Evolutionary conservation across 2,888 invertebrate species (phyloP), one percentile per base, ranked within the genome.

Genomic region (Gandaritis pyraliata): DNA sequence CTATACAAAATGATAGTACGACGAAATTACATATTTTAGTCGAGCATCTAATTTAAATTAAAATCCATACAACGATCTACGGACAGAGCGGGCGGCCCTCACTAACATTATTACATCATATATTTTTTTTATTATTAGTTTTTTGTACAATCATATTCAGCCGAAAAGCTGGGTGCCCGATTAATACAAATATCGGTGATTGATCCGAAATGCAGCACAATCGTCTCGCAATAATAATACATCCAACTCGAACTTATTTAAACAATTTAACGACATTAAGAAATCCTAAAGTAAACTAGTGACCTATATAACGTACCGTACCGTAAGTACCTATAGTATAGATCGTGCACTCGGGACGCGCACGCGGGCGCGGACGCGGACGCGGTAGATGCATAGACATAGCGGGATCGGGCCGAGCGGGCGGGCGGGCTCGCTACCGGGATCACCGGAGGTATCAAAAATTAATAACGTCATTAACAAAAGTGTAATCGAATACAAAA

Each of bases 1-100:
- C 90, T 91, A 92, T 92, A 92, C 91, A 91, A 90, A 90, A 90
- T 87, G 90, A 90, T 88, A 90, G 89, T 87, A 89, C 88, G 88
- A 86, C 87, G 76, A 90, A 88, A 88, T 88, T 86, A 90, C 90
- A 88, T 82, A 84, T 85, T 87, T 82, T 85, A 86, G 85, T 86
- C 85, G 87, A 89, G 90, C 90, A 80, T 87, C 91, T 91, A 90
- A 85, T 85, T 82, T 82, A 90, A 89, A 81, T 78, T 84, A 86
- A 87, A 82, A 79, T 84, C 83, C 81, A 85, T 85, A 88, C 86
- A 85, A 87, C 86, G 82, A 83, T 81, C 87, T 87, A 87, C 84
- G 76, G 73, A 72, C 77, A 78, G 75, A 79, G 73, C 76, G 77
- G 76, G 71, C 73, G 76, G 72, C 75, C 75, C 80, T 72, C 76